These are phyloP conservation scores for Macrosoma leucophasiata DNA, from an alignment of 2,888 invertebrate species.

Conservation along the genomic window DNA sequence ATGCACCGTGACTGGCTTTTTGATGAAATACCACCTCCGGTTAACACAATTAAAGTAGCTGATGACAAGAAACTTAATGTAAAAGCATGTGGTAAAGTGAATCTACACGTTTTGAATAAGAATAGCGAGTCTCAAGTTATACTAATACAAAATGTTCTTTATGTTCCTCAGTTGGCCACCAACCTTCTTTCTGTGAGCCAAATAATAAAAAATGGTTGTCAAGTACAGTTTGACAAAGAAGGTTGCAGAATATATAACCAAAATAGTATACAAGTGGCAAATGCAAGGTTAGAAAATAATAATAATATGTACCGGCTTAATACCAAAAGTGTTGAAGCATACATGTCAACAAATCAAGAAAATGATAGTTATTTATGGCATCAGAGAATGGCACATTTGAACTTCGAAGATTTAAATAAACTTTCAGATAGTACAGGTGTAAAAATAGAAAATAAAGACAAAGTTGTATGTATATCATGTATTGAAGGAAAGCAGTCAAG, in stretches of 20 bases:
- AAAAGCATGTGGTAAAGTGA: constrained; percentile 12
- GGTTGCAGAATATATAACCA: constrained; percentile 10
- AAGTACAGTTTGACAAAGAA: constrained; percentile 20
- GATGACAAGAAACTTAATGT: constrained; percentile 23
- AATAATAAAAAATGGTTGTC: constrained; percentile 23
- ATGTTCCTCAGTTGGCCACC: constrained; percentile 26
- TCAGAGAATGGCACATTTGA: constrained; percentile 16
- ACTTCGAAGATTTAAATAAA: constrained; percentile 15
- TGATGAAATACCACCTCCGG: constrained; percentile 10
- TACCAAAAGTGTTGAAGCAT: not conserved
- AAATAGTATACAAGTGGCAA: constrained; percentile 2
- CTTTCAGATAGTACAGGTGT: constrained; percentile 11
- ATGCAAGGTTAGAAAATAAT: constrained; percentile 7
- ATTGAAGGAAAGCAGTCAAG: constrained; percentile 24
- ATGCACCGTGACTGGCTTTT: constrained; percentile 13
- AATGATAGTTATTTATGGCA: too few relatives aligned
- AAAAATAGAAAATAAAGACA: constrained; percentile 1
- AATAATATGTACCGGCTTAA: constrained; percentile 11
- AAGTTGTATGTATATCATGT: constrained; percentile 18
- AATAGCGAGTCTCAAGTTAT: constrained; percentile 22
- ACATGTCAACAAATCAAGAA: too few relatives aligned
- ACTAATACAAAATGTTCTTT: constrained; percentile 28
- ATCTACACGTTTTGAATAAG: constrained; percentile 9
- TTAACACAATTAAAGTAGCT: constrained; percentile 23
- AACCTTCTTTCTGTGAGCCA: constrained; percentile 27